Evolutionary conservation across 2,797 vertebrate species (phyloP).

Genomic region (Mergus octosetaceus): DNA sequence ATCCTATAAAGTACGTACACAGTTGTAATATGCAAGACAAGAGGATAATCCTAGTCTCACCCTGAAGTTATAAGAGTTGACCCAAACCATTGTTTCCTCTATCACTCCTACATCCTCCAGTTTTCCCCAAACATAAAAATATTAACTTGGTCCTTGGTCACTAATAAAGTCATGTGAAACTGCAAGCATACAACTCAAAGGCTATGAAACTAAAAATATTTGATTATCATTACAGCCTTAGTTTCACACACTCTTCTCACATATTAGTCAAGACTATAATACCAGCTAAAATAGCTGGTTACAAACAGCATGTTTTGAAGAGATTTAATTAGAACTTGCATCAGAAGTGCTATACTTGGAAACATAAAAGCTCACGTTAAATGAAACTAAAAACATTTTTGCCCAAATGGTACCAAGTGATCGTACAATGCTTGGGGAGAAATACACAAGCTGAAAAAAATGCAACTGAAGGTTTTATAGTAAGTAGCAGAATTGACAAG

Average conservation of each 20-base stretch:
- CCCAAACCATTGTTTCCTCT: background rate
- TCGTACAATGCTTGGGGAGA: background rate
- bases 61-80: background rate
- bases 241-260: background rate
- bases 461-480: background rate
- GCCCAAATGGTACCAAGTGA: background rate
- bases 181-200: background rate
- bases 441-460: background rate
- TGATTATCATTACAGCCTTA: background rate
- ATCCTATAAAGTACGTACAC: constrained; percentile 20
- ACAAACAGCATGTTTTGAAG: background rate
- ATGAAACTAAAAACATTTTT: background rate
- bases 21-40: constrained; percentile 7
- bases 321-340: constrained; percentile 25
- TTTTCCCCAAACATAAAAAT: background rate
- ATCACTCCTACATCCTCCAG: background rate
- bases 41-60: constrained; percentile 23
- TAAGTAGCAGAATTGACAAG: constrained; percentile 12
- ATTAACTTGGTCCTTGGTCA: background rate
- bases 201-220: background rate
- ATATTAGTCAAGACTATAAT: background rate
- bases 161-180: background rate
- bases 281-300: background rate
- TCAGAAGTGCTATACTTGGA: background rate
- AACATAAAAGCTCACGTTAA: background rate